A percentile compares a stretch with the other conserved stretches of the same genome.
These are phyloP conservation scores for Notoglanidium macrostoma DNA, from an alignment of 2,797 vertebrate genomes.

Conservation along the genomic window DNA sequence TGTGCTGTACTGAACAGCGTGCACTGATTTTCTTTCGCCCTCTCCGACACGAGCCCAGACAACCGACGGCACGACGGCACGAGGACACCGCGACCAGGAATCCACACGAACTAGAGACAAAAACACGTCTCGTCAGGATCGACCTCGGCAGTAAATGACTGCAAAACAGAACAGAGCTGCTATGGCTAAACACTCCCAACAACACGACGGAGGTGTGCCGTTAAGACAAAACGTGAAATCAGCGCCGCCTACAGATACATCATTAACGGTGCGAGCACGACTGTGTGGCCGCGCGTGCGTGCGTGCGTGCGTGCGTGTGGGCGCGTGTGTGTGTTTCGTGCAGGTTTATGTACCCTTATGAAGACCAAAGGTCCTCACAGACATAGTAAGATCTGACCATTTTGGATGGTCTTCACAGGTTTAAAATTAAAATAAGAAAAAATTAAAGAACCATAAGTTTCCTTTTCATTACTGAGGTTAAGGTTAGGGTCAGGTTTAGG, in stretches of 20 bases:
- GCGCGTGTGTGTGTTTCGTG: too few relatives aligned
- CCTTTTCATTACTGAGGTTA: too few relatives aligned
- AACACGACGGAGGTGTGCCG: neutral
- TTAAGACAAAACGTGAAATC: neutral
- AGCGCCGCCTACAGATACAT: constrained; percentile 23
- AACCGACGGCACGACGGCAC: too few relatives aligned
- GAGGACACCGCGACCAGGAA: neutral
- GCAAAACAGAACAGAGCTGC: constrained; percentile 8
- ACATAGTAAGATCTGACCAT: too few relatives aligned
- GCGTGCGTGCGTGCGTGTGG: too few relatives aligned
- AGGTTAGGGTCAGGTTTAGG: too few relatives aligned
- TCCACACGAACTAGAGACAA: neutral
- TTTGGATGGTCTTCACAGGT: too few relatives aligned
- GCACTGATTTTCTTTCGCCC: neutral
- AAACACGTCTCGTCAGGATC: neutral
- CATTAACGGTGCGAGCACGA: neutral
- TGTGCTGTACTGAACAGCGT: neutral
- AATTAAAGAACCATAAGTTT: too few relatives aligned
- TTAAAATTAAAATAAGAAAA: too few relatives aligned
- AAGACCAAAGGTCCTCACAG: too few relatives aligned
- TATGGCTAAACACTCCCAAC: constrained; percentile 44
- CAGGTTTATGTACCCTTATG: too few relatives aligned
- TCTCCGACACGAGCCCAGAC: neutral
- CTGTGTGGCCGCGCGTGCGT: too few relatives aligned
- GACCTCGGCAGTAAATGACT: constrained; percentile 1